Base-by-base conservation (phyloP, 2,797 vertebrate species). In the Melanotaenia maccullochi region DNA sequence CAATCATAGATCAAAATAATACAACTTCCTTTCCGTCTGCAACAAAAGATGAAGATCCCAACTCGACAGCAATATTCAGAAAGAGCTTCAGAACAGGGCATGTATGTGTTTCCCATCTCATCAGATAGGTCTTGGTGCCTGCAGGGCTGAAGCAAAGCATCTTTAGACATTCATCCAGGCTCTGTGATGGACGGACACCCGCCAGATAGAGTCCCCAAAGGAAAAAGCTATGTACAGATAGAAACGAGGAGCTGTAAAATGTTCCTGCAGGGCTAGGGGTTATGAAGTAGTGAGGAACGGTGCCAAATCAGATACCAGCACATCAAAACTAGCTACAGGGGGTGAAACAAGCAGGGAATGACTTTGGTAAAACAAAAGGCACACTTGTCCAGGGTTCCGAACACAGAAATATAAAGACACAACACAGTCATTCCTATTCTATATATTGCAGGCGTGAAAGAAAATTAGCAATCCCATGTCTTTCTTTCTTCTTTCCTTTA, bases 231-330 rank as follows among this genome's bases (percentile, higher is more conserved):
- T 75, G 78, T 73, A 84, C 28, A 58, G 71, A 87, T 64, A 61
- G 60, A 85, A 71, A 71, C 58, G 49, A 81, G 57, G 68, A 47
- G 71, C 71, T 78, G 73, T 76, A 85, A 75, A 77, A 86, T 79
- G 36, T 85, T 86, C 77, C 87, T 89, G 68, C 79, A 78, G 90
- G 89, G 83, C 63, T 1, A 60, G 7, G 73, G 64, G 68, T 88
- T 89, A 88, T 90, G 90, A 90, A 89, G 79, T 66, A 47, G 83
- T 42, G 76, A 68, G 79, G 71, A 77, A 75, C 61, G 65, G 60
- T 58, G 84, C 79, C 75, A 78, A 90, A 89, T 91, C 88, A 89
- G 88, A 93, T 84, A 87, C 60, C 65, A 68, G 65, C 83, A 85
- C 83, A 85, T 89, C 85, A 87, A 54, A 76, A 81, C 60, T 67